Evolutionary conservation across 1,140 invertebrate species (phyloP).

Genomic region (Araneus ventricosus): DNA sequence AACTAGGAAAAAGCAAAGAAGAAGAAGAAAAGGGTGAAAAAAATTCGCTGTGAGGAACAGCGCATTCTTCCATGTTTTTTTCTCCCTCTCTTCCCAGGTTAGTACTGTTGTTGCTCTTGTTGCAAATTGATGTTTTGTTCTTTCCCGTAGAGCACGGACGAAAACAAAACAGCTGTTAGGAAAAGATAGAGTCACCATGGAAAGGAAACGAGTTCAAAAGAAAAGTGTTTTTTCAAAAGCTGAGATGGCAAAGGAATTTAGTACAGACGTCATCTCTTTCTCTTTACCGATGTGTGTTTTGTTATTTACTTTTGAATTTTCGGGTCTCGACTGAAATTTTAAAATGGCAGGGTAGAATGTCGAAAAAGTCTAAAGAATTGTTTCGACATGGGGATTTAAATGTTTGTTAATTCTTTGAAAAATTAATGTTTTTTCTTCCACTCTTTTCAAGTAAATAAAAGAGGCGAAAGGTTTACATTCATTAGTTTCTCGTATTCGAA

Average conservation of each 20-base stretch:
- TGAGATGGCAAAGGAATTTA: conserved; percentile 26
- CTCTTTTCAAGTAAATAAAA: no score
- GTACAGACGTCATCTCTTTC: background rate
- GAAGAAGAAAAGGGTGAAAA: background rate
- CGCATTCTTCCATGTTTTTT: conserved; percentile 13
- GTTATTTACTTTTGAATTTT: no score
- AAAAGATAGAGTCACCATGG: conserved; percentile 66
- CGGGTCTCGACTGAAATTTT: no score
- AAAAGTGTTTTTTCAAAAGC: conserved; percentile 52
- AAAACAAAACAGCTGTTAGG: conserved; percentile 73
- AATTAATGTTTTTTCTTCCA: no score
- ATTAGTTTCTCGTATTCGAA: no score
- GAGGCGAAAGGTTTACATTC: no score
- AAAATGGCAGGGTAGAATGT: no score
- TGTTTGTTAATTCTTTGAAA: no score
- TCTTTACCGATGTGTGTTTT: background rate
- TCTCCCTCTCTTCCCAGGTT: background rate
- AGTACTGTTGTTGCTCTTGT: conserved; percentile 40
- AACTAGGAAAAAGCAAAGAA: background rate
- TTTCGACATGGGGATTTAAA: no score
- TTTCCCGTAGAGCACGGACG: conserved; percentile 33
- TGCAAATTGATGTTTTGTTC: conserved; percentile 72
- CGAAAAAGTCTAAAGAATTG: no score
- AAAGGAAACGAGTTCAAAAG: conserved; percentile 2
- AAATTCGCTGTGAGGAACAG: conserved; percentile 4